These are phyloP conservation scores for Heterohyrax brucei DNA, from an alignment of 2,797 vertebrate species.

Conservation along the genomic window DNA sequence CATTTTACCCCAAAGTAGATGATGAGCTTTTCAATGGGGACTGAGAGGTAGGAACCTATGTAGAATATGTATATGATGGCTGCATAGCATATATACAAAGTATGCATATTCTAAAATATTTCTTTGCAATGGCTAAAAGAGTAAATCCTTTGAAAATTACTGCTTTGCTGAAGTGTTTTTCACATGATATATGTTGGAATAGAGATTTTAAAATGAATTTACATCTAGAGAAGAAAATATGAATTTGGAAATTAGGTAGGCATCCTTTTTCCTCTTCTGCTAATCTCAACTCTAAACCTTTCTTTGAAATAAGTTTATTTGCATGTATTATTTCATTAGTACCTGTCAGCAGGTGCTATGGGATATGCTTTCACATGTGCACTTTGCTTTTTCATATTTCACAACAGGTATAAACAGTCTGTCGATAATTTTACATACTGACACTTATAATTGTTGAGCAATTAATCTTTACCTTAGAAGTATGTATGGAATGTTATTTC, in stretches of 20 bases:
- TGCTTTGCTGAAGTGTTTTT: constrained; percentile 13
- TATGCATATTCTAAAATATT: constrained; percentile 30
- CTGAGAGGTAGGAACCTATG: constrained; percentile 72
- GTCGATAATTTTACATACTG: background rate
- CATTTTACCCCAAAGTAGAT: constrained; percentile 78
- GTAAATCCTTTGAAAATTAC: background rate
- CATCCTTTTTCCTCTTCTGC: background rate
- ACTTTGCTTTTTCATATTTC: background rate
- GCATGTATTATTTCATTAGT: constrained; percentile 24
- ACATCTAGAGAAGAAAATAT: background rate
- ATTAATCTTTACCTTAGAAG: background rate
- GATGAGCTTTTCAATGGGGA: constrained; percentile 82
- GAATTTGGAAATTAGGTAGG: constrained; percentile 3
- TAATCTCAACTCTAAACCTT: constrained; percentile 45
- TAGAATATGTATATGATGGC: constrained; percentile 49
- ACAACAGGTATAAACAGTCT: constrained; percentile 1
- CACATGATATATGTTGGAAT: background rate
- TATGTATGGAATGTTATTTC: background rate
- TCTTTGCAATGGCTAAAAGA: background rate
- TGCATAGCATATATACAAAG: background rate
- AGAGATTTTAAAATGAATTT: constrained; percentile 47
- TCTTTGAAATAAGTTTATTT: constrained; percentile 47
- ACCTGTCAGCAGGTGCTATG: background rate
- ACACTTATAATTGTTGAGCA: constrained; percentile 11
- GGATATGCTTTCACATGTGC: constrained; percentile 19